Conservation (phyloP, 2,888 invertebrate genomes). For the Drosophila tanythrix region DNA sequence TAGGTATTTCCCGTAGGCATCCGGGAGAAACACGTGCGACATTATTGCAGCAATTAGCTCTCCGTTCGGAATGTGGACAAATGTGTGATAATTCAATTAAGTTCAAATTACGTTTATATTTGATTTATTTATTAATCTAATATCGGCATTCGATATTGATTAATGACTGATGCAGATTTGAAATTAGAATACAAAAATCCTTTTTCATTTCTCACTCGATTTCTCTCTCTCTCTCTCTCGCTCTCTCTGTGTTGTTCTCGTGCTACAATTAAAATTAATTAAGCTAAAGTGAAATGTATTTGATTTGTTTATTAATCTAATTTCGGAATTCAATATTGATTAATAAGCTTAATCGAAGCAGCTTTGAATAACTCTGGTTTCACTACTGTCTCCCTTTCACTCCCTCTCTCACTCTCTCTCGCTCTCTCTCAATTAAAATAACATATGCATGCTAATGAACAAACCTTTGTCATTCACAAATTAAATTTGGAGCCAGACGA, state of each 20-base stretch:
- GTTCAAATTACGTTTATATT: slow-evolving; percentile 74
- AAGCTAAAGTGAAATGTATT: not conserved
- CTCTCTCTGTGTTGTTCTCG: not conserved
- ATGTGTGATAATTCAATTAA: slow-evolving; percentile 80
- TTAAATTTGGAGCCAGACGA: slow-evolving; percentile 60
- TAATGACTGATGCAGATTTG: slow-evolving; percentile 17
- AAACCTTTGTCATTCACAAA: slow-evolving; percentile 70
- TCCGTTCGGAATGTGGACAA: slow-evolving; percentile 62
- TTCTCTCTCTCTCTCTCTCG: not conserved
- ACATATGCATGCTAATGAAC: slow-evolving; percentile 63
- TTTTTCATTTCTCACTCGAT: slow-evolving; percentile 2
- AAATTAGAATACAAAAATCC: not conserved
- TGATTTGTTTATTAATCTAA: not conserved
- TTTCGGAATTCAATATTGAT: not conserved
- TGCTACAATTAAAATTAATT: slow-evolving; percentile 58
- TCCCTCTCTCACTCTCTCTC: not conserved
- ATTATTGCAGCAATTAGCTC: slow-evolving; percentile 78
- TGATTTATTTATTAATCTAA: slow-evolving; percentile 72
- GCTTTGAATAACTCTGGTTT: not conserved
- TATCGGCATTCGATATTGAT: slow-evolving; percentile 40
- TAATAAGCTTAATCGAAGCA: not conserved
- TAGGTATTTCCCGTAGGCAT: slow-evolving; percentile 38
- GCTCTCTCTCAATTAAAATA: slow-evolving; percentile 58
- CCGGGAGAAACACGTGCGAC: slow-evolving; percentile 66
- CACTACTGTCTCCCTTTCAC: not conserved